Conservation (phyloP, 2,797 vertebrate genomes). For the Pachyuromys duprasi region DNA sequence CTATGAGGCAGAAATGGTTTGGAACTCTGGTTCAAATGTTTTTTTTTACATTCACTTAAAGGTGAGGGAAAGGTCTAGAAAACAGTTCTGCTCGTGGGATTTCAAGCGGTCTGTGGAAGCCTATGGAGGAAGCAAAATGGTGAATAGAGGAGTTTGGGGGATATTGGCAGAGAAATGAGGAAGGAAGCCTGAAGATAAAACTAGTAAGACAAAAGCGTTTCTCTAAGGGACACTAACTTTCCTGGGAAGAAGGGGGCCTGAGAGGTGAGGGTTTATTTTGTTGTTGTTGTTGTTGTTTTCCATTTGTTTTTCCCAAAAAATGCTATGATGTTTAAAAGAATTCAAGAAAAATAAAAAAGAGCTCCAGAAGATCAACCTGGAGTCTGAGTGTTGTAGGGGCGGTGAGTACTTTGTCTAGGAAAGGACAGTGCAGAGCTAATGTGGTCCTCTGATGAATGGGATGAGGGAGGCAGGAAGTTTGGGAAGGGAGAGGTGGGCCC, state of each 20-base stretch:
- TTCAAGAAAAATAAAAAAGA: background rate
- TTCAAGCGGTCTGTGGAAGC: background rate
- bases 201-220: background rate
- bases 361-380: constrained; percentile 24
- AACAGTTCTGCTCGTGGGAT: background rate
- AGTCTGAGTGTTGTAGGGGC: background rate
- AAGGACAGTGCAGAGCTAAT: background rate
- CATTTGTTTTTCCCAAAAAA: too few species aligned
- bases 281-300: background rate
- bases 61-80: background rate
- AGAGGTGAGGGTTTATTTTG: background rate
- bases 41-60: background rate
- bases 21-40: background rate
- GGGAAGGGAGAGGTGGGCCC: background rate
- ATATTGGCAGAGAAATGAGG: background rate
- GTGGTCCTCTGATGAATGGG: background rate
- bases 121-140: background rate
- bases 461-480: background rate
- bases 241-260: background rate
- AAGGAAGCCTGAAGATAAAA: background rate
- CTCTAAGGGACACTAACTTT: background rate
- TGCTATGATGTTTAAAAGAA: background rate
- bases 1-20: background rate
- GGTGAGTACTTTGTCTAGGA: background rate
- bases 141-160: background rate